Conservation (phyloP, 2,888 invertebrate genomes). For the Lacanobia wlatinum region DNA sequence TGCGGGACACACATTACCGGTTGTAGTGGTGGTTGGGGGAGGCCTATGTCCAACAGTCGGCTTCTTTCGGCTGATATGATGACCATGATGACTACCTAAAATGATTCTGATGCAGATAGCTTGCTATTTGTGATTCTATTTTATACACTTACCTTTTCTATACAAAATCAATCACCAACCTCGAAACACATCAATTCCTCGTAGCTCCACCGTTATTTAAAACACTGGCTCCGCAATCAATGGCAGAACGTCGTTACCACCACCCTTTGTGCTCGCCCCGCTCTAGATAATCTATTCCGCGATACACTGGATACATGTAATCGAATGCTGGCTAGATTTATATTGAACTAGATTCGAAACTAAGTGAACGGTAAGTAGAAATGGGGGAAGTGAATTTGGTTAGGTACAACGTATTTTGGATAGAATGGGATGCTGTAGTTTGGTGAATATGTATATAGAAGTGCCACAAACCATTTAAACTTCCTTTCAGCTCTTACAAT, state of each 20-base stretch:
- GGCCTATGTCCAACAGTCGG: no score
- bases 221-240: conserved; percentile 48
- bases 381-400: conserved; percentile 15
- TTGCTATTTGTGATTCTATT: no score
- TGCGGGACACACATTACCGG: no score
- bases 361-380: conserved; percentile 29
- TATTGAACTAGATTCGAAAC: conserved; percentile 62
- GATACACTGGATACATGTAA: conserved; percentile 74
- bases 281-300: conserved; percentile 71
- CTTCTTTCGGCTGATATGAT: no score
- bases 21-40: no score
- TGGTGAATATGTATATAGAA: no score
- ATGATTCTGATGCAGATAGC: no score
- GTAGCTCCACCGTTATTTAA: conserved; percentile 34
- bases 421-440: not conserved
- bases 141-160: no score
- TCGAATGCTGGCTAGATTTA: conserved; percentile 74
- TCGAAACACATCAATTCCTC: conserved; percentile 5
- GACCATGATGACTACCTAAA: no score
- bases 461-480: no score
- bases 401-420: not conserved
- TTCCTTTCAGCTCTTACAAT: no score
- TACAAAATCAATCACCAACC: not conserved
- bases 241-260: conserved; percentile 49
- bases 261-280: conserved; percentile 48